Evolutionary conservation across 2,888 invertebrate genomes (phyloP).

Genomic region (Camptogramma bilineatum): DNA sequence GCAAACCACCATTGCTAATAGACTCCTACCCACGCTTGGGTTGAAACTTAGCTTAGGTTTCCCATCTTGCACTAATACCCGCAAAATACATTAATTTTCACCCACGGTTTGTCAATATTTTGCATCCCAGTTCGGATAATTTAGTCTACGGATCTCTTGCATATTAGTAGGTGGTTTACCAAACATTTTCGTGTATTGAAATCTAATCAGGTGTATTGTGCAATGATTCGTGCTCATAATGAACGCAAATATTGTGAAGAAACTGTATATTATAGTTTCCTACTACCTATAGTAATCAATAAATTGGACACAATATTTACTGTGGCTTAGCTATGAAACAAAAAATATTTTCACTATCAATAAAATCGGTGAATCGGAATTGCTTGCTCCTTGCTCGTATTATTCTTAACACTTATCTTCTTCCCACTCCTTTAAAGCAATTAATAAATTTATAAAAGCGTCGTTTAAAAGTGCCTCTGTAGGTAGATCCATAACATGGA

Average conservation of each 20-base stretch:
- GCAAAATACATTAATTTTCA: constrained; percentile 35
- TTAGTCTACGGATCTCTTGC: constrained; percentile 11
- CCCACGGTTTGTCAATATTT: constrained; percentile 35
- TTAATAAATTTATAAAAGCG: background rate
- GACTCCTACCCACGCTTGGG: constrained; percentile 29
- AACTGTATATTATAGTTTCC: background rate
- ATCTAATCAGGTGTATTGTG: background rate
- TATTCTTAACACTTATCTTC: background rate
- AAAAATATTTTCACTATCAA: too few species aligned
- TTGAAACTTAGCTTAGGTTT: constrained; percentile 27
- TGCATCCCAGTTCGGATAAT: constrained; percentile 1
- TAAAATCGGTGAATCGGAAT: background rate
- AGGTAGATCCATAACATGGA: constrained; percentile 19
- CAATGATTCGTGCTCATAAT: background rate
- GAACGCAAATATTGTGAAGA: background rate
- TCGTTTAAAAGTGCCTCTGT: constrained; percentile 18
- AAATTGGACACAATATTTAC: background rate
- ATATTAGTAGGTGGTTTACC: constrained; percentile 1
- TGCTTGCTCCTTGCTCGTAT: background rate
- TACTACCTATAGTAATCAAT: too few species aligned
- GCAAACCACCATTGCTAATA: constrained; percentile 38
- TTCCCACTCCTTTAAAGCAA: background rate
- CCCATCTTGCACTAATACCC: constrained; percentile 26
- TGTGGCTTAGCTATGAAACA: too few species aligned
- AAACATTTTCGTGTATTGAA: background rate